Evolutionary conservation across 2,888 invertebrate genomes (phyloP).

Genomic region (Kryphioiulus occultus): DNA sequence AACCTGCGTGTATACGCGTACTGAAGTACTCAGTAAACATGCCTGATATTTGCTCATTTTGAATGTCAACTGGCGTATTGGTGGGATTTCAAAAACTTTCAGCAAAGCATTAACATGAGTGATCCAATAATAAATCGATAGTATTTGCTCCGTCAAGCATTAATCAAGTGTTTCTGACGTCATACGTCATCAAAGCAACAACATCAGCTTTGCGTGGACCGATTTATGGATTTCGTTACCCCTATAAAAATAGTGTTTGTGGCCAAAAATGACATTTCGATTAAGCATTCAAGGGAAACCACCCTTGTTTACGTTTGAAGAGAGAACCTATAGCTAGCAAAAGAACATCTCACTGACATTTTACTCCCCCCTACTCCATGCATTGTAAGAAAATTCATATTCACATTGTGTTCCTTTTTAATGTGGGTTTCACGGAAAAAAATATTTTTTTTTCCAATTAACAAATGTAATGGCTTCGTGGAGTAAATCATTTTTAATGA

Average conservation of each 20-base stretch:
- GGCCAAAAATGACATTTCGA: neutral
- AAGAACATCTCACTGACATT: neutral
- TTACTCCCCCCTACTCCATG: neutral
- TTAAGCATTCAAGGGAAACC: neutral
- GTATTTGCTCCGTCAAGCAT: neutral
- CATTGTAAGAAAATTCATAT: neutral
- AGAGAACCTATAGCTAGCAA: neutral
- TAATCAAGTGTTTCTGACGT: neutral
- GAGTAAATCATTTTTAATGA: neutral
- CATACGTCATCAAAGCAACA: neutral
- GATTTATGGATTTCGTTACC: neutral
- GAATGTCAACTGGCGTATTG: neutral
- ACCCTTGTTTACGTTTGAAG: constrained; percentile 25
- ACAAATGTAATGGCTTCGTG: neutral
- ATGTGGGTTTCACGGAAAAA: neutral
- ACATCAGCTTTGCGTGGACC: neutral
- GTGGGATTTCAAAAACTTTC: neutral
- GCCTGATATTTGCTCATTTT: neutral
- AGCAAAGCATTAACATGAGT: neutral
- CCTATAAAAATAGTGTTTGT: neutral
- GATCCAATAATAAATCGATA: constrained; percentile 13
- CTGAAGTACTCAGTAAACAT: too few species aligned
- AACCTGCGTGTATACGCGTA: too few species aligned
- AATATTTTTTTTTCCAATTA: neutral
- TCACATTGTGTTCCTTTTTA: neutral